phyloP scores from a whole-genome alignment of 2,888 invertebrate species.

The Phengaris alcon region DNA sequence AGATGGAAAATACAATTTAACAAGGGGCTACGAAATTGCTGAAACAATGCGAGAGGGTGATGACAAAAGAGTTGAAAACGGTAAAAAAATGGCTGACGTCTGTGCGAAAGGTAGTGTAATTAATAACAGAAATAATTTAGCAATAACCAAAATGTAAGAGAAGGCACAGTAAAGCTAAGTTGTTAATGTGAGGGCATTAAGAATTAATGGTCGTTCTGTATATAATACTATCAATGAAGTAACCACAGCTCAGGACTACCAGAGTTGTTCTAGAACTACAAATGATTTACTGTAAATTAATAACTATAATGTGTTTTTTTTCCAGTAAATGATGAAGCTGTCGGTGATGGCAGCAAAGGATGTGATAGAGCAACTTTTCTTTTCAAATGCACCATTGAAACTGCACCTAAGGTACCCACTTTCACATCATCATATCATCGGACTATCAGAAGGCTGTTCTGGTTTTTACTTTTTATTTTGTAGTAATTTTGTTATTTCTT shows the following conservation, averaged over 20 bases:
- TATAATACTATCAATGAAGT: too few relatives aligned
- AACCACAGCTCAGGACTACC: too few relatives aligned
- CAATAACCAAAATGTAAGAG: too few relatives aligned
- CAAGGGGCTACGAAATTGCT: constrained; percentile 52
- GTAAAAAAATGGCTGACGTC: constrained; percentile 56
- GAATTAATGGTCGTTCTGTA: too few relatives aligned
- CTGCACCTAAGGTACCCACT: constrained; percentile 46
- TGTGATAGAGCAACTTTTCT: constrained; percentile 59
- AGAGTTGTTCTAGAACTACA: too few relatives aligned
- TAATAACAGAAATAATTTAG: neutral
- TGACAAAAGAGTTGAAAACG: constrained; percentile 56
- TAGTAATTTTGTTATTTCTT: too few relatives aligned
- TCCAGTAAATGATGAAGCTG: constrained; percentile 36
- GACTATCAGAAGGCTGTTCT: too few relatives aligned
- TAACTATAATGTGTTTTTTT: neutral
- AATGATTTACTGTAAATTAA: too few relatives aligned
- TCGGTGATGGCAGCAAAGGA: constrained; percentile 52
- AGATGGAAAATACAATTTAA: constrained; percentile 26
- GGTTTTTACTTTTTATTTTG: too few relatives aligned
- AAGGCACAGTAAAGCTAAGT: neutral
- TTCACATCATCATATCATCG: neutral
- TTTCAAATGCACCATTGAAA: constrained; percentile 52
- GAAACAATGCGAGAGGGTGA: constrained; percentile 57
- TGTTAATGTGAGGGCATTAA: too few relatives aligned
- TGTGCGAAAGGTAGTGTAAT: constrained; percentile 55